Evolutionary conservation across 1,140 invertebrate species (phyloP).

Genomic region (Acromyrmex charruanus): DNA sequence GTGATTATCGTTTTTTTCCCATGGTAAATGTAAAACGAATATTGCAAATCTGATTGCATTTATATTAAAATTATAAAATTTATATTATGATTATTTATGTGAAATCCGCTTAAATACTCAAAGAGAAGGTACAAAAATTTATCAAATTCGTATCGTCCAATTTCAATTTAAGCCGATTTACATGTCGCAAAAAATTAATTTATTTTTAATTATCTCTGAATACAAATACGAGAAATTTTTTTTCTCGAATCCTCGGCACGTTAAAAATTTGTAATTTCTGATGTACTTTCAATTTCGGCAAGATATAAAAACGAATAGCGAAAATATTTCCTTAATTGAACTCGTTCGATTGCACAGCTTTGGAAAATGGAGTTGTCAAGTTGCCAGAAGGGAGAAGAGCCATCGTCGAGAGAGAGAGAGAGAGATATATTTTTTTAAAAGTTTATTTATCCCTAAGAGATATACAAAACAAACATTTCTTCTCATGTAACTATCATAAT

Average conservation of each 20-base stretch:
- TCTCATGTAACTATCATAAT: slow-evolving; percentile 84
- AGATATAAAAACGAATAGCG: background rate
- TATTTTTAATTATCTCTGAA: background rate
- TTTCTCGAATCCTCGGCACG: background rate
- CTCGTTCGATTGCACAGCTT: background rate
- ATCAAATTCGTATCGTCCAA: background rate
- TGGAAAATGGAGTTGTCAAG: background rate
- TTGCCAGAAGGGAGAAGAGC: slow-evolving; percentile 45
- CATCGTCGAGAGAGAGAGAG: slow-evolving; percentile 22
- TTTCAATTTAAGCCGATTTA: background rate
- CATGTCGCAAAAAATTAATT: background rate
- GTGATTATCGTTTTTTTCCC: no score
- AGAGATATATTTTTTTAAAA: slow-evolving; percentile 83
- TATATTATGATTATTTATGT: no score
- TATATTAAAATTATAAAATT: no score
- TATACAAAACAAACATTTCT: slow-evolving; percentile 87
- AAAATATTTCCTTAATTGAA: background rate
- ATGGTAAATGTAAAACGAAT: no score
- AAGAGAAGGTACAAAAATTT: background rate
- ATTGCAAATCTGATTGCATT: no score
- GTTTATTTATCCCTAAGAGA: slow-evolving; percentile 86
- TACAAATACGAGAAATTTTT: background rate
- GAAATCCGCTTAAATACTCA: no score
- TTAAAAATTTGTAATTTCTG: background rate
- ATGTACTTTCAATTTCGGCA: background rate